Evolutionary conservation across 1,140 invertebrate species (phyloP).

Genomic region (Helicoverpa armigera): DNA sequence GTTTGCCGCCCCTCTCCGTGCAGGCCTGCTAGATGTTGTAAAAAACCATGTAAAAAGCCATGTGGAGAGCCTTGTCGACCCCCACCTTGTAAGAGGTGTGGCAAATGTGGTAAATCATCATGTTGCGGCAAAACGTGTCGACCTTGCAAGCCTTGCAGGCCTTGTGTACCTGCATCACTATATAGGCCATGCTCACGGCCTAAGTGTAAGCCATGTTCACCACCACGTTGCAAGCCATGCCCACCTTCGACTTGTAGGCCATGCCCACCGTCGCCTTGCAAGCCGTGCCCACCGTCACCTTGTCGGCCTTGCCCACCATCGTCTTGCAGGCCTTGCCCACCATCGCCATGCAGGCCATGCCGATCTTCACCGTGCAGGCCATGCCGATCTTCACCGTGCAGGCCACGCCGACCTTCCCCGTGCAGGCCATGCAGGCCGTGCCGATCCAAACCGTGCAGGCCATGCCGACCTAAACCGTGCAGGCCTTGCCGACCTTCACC

Average conservation of each 20-base stretch:
- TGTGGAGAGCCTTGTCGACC: slow-evolving; percentile 48
- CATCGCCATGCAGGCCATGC: no score
- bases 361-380: no score
- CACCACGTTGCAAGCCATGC: not conserved
- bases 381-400: no score
- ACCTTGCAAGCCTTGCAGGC: slow-evolving; percentile 17
- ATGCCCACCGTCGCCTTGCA: slow-evolving; percentile 37
- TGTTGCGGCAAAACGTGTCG: slow-evolving; percentile 23
- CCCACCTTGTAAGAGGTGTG: slow-evolving; percentile 52
- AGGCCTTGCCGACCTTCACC: not conserved
- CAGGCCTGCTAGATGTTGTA: slow-evolving; percentile 31
- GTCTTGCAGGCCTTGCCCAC: no score
- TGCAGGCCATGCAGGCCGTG: slow-evolving; percentile 7
- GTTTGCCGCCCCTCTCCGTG: slow-evolving; percentile 39
- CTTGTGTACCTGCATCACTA: slow-evolving; percentile 45
- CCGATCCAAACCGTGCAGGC: slow-evolving; percentile 31
- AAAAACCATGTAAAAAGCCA: slow-evolving; percentile 19
- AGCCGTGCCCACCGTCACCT: not conserved
- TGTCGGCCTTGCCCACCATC: no score
- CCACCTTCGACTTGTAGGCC: not conserved
- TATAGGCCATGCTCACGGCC: slow-evolving; percentile 30
- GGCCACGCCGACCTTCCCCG: no score
- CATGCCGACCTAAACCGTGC: slow-evolving; percentile 5
- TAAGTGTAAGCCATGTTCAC: slow-evolving; percentile 19
- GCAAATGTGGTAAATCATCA: slow-evolving; percentile 27